Base-by-base conservation (phyloP, 2,113 vertebrate genomes). In the Lasiurus cinereus region DNA sequence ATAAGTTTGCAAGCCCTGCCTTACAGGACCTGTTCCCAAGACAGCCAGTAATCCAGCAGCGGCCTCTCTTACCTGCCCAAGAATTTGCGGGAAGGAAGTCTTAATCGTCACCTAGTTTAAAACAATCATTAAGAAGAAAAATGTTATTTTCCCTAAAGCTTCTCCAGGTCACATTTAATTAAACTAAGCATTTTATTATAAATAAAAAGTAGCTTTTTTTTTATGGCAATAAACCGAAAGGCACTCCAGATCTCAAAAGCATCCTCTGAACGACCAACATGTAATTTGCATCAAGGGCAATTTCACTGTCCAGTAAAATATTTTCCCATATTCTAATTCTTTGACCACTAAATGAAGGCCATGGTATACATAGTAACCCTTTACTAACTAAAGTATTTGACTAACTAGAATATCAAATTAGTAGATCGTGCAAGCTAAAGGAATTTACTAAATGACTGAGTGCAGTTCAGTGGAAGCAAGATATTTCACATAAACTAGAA, bases 21-120 rank as follows among this genome's bases (percentile, higher is more conserved):
- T 94, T 76, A 39, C 0, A 39, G 1, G 48, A 62, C 10, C 6
- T 83, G 50, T 12, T 76, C 43, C 96, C 2, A 93, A 80, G 52
- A 18, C n/a, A 94, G 59, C 73, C 80, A 88, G 56, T 27, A 77
- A 77, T 83, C 7, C 4, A 89, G 5, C 39, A 3, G 80, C 5
- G 86, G 8, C 16, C 52, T 93, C 82, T 93, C 98, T 98, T 99
- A 99, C 99, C 99, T 99, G 99, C 73, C 99, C 99, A 87, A 99
- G 98, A 94, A 99, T 98, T 97, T 99, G 99, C 78, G 98, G 96
- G 95, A 99, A 98, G 6, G 99, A 99, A 0, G 99, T 99, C 98
- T 98, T 98, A 91, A 99, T 59, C 21, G 98, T 98, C 69, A 99
- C 98, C 99, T 99, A 96, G 33, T 90, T 74, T 27, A 85, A 85